A percentile compares a stretch with the other conserved stretches of the same genome.
Conservation (phyloP, 2,888 invertebrate genomes). For the Rotaria sp. region DNA sequence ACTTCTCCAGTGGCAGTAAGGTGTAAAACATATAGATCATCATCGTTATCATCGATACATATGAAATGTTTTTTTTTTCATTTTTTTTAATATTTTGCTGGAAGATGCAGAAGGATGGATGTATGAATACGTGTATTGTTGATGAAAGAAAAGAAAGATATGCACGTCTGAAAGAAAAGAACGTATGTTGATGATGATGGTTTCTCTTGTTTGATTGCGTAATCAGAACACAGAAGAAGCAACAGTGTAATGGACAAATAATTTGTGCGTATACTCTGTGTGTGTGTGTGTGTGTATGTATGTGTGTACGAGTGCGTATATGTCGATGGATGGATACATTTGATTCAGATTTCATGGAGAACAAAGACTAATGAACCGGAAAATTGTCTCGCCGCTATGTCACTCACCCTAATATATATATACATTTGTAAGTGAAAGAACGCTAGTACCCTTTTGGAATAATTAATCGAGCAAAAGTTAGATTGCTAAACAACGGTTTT, state of each 20-base stretch:
- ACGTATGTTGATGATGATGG: not conserved
- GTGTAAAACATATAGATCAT: constrained; percentile 1
- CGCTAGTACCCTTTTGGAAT: not conserved
- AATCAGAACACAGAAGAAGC: not conserved
- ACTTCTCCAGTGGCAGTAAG: constrained; percentile 3
- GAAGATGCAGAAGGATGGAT: not conserved
- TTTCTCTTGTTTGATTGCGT: not conserved
- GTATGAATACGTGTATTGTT: not conserved
- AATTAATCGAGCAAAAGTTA: not conserved
- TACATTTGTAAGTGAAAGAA: not conserved
- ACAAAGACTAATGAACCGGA: constrained; percentile 21
- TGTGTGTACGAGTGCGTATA: not conserved
- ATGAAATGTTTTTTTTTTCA: not conserved
- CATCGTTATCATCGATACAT: not conserved
- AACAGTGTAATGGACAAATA: constrained; percentile 21
- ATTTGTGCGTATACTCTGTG: not conserved
- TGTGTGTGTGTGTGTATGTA: not conserved
- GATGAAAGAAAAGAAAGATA: constrained; percentile 4
- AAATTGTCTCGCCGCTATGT: not conserved
- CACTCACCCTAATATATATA: not conserved
- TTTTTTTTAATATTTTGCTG: not conserved
- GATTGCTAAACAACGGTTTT: not conserved
- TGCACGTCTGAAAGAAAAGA: constrained; percentile 9
- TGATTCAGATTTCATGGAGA: constrained; percentile 11
- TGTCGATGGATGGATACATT: not conserved